Conservation (phyloP, 2,888 invertebrate genomes). For the Vannuccia rotundouncinata region DNA sequence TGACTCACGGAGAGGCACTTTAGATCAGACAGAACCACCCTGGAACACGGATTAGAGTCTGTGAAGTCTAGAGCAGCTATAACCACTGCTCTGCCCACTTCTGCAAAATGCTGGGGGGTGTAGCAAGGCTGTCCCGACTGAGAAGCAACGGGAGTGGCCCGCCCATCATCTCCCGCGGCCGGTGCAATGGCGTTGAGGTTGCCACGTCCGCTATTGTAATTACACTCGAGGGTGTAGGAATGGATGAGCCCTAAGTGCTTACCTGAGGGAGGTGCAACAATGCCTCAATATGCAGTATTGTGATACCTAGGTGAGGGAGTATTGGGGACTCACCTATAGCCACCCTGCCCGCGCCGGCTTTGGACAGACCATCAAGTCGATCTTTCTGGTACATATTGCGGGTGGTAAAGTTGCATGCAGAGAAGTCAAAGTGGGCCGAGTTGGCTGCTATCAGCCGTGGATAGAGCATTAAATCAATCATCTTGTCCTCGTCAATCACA, state of each 20-base stretch:
- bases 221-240: constrained; percentile 75
- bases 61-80: constrained; percentile 76
- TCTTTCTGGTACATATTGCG: constrained; percentile 76
- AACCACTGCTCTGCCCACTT: constrained; percentile 75
- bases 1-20: neutral
- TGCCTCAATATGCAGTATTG: too few relatives aligned
- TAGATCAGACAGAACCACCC: constrained; percentile 67
- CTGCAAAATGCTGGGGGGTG: constrained; percentile 75
- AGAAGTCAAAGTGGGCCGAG: constrained; percentile 82
- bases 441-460: constrained; percentile 81
- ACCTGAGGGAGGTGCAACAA: too few relatives aligned
- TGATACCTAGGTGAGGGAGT: too few relatives aligned
- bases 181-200: neutral
- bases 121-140: constrained; percentile 64
- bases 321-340: constrained; percentile 78
- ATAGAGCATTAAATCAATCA: constrained; percentile 66
- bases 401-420: constrained; percentile 83
- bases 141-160: constrained; percentile 63
- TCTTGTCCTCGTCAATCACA: constrained; percentile 67
- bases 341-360: constrained; percentile 84
- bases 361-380: constrained; percentile 72
- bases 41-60: constrained; percentile 72
- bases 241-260: constrained; percentile 76
- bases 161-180: constrained; percentile 45
- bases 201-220: constrained; percentile 77